Conservation (phyloP, 1,140 invertebrate genomes). For the Conopomorpha cramerella region DNA sequence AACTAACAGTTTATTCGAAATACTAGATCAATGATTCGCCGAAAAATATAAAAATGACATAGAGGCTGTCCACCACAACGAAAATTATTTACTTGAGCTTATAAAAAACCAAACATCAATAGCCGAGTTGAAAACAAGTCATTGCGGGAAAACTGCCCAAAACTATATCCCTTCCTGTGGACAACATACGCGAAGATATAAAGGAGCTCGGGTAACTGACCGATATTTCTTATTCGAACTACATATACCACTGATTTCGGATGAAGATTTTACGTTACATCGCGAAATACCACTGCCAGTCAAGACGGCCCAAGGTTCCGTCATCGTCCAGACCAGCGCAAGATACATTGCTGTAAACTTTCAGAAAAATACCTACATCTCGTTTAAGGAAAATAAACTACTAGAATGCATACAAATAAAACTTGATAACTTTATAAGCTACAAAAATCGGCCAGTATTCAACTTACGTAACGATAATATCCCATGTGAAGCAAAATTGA, state of each 20-base stretch:
- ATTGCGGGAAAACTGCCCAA: slow-evolving; percentile 10
- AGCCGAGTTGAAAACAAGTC: slow-evolving; percentile 8
- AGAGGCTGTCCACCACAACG: slow-evolving; percentile 7
- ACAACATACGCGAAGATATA: slow-evolving; percentile 4
- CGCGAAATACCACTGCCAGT: slow-evolving; percentile 7
- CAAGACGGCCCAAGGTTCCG: not conserved
- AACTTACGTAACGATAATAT: slow-evolving; percentile 7
- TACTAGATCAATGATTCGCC: slow-evolving; percentile 12
- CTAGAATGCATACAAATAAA: slow-evolving; percentile 5
- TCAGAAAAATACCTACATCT: slow-evolving; percentile 4
- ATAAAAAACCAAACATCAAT: slow-evolving; percentile 11
- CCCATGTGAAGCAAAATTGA: slow-evolving; percentile 7
- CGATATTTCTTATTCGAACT: slow-evolving; percentile 8
- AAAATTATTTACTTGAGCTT: slow-evolving; percentile 7
- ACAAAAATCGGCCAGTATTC: slow-evolving; percentile 5
- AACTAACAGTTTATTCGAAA: slow-evolving; percentile 9
- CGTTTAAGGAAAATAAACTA: slow-evolving; percentile 3
- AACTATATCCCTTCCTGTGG: slow-evolving; percentile 8
- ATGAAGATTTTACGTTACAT: slow-evolving; percentile 8
- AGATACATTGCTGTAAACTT: slow-evolving; percentile 8
- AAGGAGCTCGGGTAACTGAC: slow-evolving; percentile 7
- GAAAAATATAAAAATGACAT: slow-evolving; percentile 12
- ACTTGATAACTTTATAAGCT: slow-evolving; percentile 4
- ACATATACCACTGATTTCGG: slow-evolving; percentile 6
- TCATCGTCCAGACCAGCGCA: not conserved